Base-by-base conservation (phyloP, 2,888 invertebrate species). In the Zygogramma bicolorata region DNA sequence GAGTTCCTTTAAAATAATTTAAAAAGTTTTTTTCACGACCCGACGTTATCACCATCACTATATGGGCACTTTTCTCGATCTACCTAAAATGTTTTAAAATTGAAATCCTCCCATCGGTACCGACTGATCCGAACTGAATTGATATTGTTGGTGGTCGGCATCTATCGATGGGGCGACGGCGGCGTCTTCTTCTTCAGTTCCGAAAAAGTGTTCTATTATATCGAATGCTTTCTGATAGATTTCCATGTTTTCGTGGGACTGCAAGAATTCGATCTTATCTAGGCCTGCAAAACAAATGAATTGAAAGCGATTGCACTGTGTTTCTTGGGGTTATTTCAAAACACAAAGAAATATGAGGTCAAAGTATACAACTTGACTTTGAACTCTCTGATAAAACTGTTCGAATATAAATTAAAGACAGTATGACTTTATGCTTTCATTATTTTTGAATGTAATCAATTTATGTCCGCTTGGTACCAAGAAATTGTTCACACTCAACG, bases 161-260 rank as follows among this genome's bases (percentile, higher is more conserved):
- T 94, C 93, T 25, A 93, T 92, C 10, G 91, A 89, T 0, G 95
- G 97, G 38, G 95, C 96, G 8, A 96, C 90, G 65, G 93, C 90
- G 0, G 92, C 88, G 81, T 95, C 96, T 81, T 93, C 93, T 84
- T 97, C 97, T 83, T 96, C 96, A n/a, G 95, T 93, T 18, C 96
- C 94, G 86, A 98, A 99, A 89, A 94, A 98, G 84, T 94, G 94
- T 87, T 98, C 98, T 82, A 99, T 98, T 80, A 99, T 97, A 86
- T 97, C 96, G 86, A 96, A 98, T 63, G 98, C 96, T 88, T 98
- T 98, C 87, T 97, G 94, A 88, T 98, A 99, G 79, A 99, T 97
- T 81, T 98, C 98, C 87, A 95, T 92, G 85, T 98, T 98, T 87
- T 97, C 96, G 86, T 99, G 98, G 57, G 97, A 97, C 87, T 99